Evolutionary conservation across 2,797 vertebrate genomes (phyloP).

Genomic region (Ispidina picta): DNA sequence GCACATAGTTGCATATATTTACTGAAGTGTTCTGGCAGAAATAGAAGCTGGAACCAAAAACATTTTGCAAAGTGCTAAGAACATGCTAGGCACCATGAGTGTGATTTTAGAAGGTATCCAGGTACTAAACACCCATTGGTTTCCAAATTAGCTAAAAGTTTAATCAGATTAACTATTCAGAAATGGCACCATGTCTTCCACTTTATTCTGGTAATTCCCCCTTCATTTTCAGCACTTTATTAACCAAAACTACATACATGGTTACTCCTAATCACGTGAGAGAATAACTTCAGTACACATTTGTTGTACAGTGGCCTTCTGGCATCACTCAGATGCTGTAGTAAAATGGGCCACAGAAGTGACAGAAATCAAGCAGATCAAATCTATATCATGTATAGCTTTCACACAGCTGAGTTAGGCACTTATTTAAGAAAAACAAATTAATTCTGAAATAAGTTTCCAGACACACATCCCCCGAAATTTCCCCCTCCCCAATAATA

Average conservation of each 20-base stretch:
- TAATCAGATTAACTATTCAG: neutral
- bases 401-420: neutral
- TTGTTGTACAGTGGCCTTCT: neutral
- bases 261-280: neutral
- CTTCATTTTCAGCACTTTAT: neutral
- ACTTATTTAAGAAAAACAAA: neutral
- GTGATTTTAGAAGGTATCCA: slow-evolving; percentile 37
- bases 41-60: slow-evolving; percentile 60
- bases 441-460: neutral
- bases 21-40: slow-evolving; percentile 72
- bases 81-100: neutral
- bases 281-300: neutral
- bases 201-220: neutral
- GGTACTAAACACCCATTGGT: slow-evolving; percentile 22
- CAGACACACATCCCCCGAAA: neutral
- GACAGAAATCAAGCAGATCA: neutral
- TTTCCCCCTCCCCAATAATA: neutral
- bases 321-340: neutral
- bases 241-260: neutral
- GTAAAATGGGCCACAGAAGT: neutral
- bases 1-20: slow-evolving; percentile 53
- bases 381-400: neutral
- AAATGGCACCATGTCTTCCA: neutral
- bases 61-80: slow-evolving; percentile 31
- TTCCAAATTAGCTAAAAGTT: slow-evolving; percentile 43